Conservation (phyloP, 1,140 invertebrate species). For the Pseudomyrmex sp. region DNA sequence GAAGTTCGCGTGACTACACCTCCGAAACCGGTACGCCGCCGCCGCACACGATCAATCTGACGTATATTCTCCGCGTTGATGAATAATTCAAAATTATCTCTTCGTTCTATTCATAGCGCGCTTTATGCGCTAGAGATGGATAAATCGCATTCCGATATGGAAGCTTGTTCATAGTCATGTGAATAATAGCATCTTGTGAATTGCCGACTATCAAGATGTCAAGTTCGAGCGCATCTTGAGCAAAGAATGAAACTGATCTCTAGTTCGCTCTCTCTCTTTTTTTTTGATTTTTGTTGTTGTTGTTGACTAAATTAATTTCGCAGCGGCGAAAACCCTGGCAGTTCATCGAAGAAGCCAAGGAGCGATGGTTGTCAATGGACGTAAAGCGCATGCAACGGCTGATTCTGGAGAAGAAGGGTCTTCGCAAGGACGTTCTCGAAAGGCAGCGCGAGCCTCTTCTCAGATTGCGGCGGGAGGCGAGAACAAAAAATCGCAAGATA, state of each 20-base stretch:
- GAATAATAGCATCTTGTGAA: slow-evolving; percentile 26
- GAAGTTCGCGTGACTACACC: slow-evolving; percentile 3
- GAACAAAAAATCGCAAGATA: slow-evolving; percentile 79
- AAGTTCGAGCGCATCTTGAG: background rate
- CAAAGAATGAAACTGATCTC: background rate
- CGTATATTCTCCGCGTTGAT: slow-evolving; percentile 15
- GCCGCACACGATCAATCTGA: slow-evolving; percentile 14
- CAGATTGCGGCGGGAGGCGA: slow-evolving; percentile 80
- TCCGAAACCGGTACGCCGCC: background rate
- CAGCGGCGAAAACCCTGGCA: slow-evolving; percentile 73
- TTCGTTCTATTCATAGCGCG: background rate
- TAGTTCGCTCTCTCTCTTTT: background rate
- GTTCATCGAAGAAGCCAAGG: slow-evolving; percentile 78
- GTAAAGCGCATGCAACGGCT: slow-evolving; percentile 83
- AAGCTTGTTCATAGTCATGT: background rate
- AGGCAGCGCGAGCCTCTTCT: slow-evolving; percentile 81
- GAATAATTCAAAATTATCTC: slow-evolving; percentile 25
- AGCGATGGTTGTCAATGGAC: slow-evolving; percentile 81
- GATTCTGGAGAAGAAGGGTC: slow-evolving; percentile 83
- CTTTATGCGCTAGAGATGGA: background rate
- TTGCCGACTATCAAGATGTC: background rate
- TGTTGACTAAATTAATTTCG: slow-evolving; percentile 27
- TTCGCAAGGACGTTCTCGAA: slow-evolving; percentile 83
- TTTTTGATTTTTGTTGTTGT: background rate
- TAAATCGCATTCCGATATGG: background rate